Percentiles rank a stretch among this genome's conserved stretches.
Conservation (phyloP, 2,797 vertebrate genomes). For the Danio kyathit region DNA sequence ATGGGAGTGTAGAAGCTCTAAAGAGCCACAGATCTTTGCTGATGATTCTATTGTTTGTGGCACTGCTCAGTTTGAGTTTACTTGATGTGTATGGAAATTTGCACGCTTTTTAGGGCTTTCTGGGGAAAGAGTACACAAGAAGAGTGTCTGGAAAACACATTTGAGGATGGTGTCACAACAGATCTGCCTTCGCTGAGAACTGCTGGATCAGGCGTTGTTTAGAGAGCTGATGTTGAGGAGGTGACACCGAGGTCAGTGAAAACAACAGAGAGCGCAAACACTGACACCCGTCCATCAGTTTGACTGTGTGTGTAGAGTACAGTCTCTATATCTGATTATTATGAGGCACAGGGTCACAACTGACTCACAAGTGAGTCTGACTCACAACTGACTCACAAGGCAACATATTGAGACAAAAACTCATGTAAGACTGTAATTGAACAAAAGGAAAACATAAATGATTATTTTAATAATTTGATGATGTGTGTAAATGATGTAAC, state of each 20-base stretch:
- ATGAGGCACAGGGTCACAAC: not conserved
- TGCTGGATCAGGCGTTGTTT: conserved; percentile 27
- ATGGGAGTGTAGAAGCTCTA: conserved; percentile 63
- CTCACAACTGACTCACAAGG: not conserved
- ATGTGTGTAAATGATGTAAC: not conserved
- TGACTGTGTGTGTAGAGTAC: not conserved
- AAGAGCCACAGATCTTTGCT: conserved; percentile 75
- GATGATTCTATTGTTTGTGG: conserved; percentile 78
- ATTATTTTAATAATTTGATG: not conserved
- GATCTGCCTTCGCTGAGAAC: conserved; percentile 67
- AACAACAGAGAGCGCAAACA: conserved; percentile 18
- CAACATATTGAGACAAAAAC: not conserved
- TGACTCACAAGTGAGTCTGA: not conserved
- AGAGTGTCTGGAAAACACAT: conserved; percentile 61
- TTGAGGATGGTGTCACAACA: conserved; percentile 69
- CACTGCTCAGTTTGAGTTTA: conserved; percentile 59
- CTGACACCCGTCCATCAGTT: conserved; percentile 43
- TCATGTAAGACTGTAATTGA: not conserved
- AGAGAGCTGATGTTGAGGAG: conserved; percentile 43
- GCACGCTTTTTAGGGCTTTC: conserved; percentile 68
- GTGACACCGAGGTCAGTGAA: conserved; percentile 40
- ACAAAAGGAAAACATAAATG: not conserved
- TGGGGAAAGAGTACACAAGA: conserved; percentile 36
- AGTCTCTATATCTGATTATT: not conserved
- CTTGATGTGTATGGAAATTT: conserved; percentile 73